phyloP scores from a whole-genome alignment of 2,113 vertebrate species.

The Castor canadensis region DNA sequence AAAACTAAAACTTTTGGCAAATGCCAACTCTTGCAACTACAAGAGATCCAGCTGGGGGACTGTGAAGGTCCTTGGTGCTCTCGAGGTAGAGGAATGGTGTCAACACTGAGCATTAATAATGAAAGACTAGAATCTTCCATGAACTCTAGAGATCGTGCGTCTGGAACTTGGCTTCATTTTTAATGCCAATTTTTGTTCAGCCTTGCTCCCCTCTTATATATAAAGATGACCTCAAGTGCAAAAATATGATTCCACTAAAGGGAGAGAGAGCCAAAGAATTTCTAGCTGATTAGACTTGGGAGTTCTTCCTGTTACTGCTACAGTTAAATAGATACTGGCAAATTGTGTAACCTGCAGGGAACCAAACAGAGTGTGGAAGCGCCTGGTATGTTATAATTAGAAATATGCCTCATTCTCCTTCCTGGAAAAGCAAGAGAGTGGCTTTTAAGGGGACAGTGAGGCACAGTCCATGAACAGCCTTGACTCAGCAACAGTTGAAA shows the following conservation, averaged over 20 bases:
- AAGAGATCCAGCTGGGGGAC: not conserved
- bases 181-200: slow-evolving; percentile 16
- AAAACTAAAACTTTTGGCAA: not conserved
- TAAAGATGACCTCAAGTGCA: slow-evolving; percentile 49
- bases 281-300: slow-evolving; percentile 48
- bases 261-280: not conserved
- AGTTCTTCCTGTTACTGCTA: slow-evolving; percentile 45
- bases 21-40: not conserved
- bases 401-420: slow-evolving; percentile 67
- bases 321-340: slow-evolving; percentile 71
- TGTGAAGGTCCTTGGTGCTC: not conserved
- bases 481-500: not conserved
- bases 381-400: slow-evolving; percentile 66
- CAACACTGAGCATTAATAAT: slow-evolving; percentile 48
- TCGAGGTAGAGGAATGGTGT: not conserved
- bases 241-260: not conserved
- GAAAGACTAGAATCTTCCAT: slow-evolving; percentile 44
- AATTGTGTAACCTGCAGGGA: slow-evolving; percentile 38
- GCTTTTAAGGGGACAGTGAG: slow-evolving; percentile 63
- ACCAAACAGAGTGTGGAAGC: slow-evolving; percentile 55
- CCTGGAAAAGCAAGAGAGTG: slow-evolving; percentile 49
- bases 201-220: not conserved
- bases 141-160: slow-evolving; percentile 31
- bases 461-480: not conserved
- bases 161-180: slow-evolving; percentile 60